Conservation (phyloP, 2,888 invertebrate species). For the Nymphalis c-album region DNA sequence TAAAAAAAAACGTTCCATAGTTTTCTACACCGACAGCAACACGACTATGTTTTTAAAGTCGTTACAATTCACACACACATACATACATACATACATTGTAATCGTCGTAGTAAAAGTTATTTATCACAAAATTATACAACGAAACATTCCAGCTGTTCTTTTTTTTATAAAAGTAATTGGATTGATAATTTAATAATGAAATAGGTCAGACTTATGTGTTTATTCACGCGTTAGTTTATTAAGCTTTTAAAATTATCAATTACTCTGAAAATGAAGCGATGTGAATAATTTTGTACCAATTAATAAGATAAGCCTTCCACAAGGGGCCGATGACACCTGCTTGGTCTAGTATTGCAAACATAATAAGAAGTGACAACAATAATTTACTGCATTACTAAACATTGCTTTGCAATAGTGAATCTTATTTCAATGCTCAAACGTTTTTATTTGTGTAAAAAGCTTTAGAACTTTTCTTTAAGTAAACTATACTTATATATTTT, state of each 20-base stretch:
- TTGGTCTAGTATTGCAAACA: slow-evolving; percentile 20
- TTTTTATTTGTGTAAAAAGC: neutral
- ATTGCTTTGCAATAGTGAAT: neutral
- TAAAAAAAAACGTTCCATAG: too few relatives aligned
- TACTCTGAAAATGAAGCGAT: slow-evolving; percentile 27
- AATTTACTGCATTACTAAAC: neutral
- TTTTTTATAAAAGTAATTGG: slow-evolving; percentile 24
- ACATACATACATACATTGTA: neutral
- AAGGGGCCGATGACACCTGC: slow-evolving; percentile 35
- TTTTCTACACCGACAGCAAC: too few relatives aligned
- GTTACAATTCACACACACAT: neutral
- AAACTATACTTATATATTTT: slow-evolving; percentile 17
- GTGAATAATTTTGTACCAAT: slow-evolving; percentile 30
- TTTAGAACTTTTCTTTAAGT: neutral
- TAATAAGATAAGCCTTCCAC: slow-evolving; percentile 29
- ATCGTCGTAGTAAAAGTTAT: neutral
- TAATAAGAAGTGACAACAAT: slow-evolving; percentile 11
- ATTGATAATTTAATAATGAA: slow-evolving; percentile 22
- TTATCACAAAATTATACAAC: slow-evolving; percentile 6
- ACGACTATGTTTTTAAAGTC: neutral
- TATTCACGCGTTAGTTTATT: slow-evolving; percentile 25
- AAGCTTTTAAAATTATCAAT: slow-evolving; percentile 30
- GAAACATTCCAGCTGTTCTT: slow-evolving; percentile 25
- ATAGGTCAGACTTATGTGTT: slow-evolving; percentile 22
- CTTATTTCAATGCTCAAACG: neutral